phyloP scores from a whole-genome alignment of 2,888 invertebrate genomes.

The Melieria picta region DNA sequence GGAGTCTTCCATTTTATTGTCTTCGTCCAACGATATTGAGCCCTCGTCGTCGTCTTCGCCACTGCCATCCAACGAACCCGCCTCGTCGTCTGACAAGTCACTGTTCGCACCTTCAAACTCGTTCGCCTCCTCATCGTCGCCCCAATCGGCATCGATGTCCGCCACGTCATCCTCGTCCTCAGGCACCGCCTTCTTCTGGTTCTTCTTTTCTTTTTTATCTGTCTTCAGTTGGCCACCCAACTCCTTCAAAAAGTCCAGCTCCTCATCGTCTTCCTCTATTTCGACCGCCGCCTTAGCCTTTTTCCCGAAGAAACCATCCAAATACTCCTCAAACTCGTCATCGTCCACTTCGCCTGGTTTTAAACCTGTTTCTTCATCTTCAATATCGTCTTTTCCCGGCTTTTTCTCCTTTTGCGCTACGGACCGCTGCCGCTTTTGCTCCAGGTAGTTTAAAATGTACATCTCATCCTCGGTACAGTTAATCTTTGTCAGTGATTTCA shows the following conservation, averaged over 20 bases:
- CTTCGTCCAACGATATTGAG: slow-evolving; percentile 47
- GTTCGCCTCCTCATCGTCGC: slow-evolving; percentile 59
- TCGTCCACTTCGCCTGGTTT: slow-evolving; percentile 77
- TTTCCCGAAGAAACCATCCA: slow-evolving; percentile 66
- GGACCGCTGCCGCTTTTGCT: slow-evolving; percentile 66
- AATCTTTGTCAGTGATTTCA: slow-evolving; percentile 75
- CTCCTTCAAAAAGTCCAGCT: slow-evolving; percentile 76
- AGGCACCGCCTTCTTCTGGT: slow-evolving; percentile 50
- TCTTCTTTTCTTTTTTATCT: slow-evolving; percentile 49
- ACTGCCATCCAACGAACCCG: slow-evolving; percentile 55
- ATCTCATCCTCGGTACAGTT: slow-evolving; percentile 91
- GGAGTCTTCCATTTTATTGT: slow-evolving; percentile 44
- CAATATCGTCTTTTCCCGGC: slow-evolving; percentile 66
- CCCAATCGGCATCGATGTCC: slow-evolving; percentile 59
- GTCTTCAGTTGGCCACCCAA: slow-evolving; percentile 68
- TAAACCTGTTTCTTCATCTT: slow-evolving; percentile 69
- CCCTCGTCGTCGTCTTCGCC: slow-evolving; percentile 48
- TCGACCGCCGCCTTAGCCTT: slow-evolving; percentile 71
- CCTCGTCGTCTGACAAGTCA: slow-evolving; percentile 65
- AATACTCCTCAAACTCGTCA: slow-evolving; percentile 69
- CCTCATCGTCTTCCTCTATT: slow-evolving; percentile 66
- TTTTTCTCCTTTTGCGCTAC: slow-evolving; percentile 27
- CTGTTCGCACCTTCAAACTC: slow-evolving; percentile 56
- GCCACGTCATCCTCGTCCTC: slow-evolving; percentile 57
- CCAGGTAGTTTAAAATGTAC: slow-evolving; percentile 71